Base-by-base conservation (phyloP, 2,888 invertebrate genomes). In the Notocelia uddmanniana region DNA sequence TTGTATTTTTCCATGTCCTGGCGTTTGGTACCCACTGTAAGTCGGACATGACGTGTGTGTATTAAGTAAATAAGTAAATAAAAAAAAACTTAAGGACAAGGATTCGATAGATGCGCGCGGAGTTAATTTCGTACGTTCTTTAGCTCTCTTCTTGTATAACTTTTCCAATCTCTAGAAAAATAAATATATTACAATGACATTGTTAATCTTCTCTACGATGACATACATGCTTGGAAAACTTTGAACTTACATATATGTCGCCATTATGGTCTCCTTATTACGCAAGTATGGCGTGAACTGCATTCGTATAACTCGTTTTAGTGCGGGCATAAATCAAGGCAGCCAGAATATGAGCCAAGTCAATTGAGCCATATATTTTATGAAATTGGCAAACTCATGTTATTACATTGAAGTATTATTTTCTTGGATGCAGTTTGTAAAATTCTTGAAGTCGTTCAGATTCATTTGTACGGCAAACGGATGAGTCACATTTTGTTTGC, bases 261-360 rank as follows among this genome's bases (percentile, higher is more conserved):
- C 45, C 60, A 45, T 45, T 21, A 60, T 10, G 59, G 45, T 8
- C 45, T 41, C 18, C 60, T 60, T 45, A 64, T 64, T 64, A 64
- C 37, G 52, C 54, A 37, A 52, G 8, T 37, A 64, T 37, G 37
- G 21, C 52, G 45, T 45, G 31, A 60, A 60, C 31, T 71, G 71
- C 66, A 67, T 31, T 67, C 34, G 59, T 18, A 21, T 45, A 67
- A 59, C 59, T 67, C 59, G 31, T 71, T 71, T 67, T 71, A 67
- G 45, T 54, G 23, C 59, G 54, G 18, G 21, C 13, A 67, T 71
- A 71, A 71, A 60, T 71, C 71, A 71, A 34, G 18, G 23, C 11
- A 64, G 41, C 37, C 34, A 48, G 67, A 68, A 62, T 72, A 68
- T 72, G 72, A 72, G 67, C 72, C 72, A 72, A 68, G 48, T 67